Base-by-base conservation (phyloP, 1,140 invertebrate genomes). In the Adelges cooleyi region DNA sequence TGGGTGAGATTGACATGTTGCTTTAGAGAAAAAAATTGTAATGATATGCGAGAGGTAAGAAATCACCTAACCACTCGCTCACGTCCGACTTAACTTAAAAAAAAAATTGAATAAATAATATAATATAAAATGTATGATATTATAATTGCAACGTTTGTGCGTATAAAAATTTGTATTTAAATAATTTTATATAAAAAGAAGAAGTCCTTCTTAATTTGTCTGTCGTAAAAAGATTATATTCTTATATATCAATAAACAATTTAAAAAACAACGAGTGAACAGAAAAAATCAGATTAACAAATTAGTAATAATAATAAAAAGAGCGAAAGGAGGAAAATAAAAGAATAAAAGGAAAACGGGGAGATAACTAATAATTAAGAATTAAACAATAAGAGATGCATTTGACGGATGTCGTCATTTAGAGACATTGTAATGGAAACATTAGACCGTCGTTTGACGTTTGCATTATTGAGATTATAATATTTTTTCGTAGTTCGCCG, bases 381-480 rank as follows among this genome's bases (percentile, higher is more conserved):
- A 59, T 59, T 59, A 59, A 59, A 59, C 54, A 59, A 59, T 59
- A 59, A 59, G 54, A 59, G 54, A 59, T 59, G 44, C 54, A 59
- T 59, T 44, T 42, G 54, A 46, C 54, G 20, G 29, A 59, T 59
- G 54, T 46, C 54, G 54, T 46, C 54, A 59, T n/a, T 59, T 59
- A 59, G 23, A 59, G 54, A 59, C 54, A 59, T 59, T 29, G 54
- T 59, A 59, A 59, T 59, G 36, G 54, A 59, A 59, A 59, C 54
- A 59, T 46, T n/a, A 23, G 42, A 59, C 54, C 38, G 54, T n/a
- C 54, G 54, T 17, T 46, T 2, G 54, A 59, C 36, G 36, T 42
- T 44, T 44, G 40, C n/a, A 44, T 33, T 46, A 46, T 46, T 15
- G 17, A n/a, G n/a, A n/a, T 18, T 23, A 25, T 46, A 9, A 23